Base-by-base conservation (phyloP, 2,888 invertebrate genomes). In the Lepetodrilus schrolli region DNA sequence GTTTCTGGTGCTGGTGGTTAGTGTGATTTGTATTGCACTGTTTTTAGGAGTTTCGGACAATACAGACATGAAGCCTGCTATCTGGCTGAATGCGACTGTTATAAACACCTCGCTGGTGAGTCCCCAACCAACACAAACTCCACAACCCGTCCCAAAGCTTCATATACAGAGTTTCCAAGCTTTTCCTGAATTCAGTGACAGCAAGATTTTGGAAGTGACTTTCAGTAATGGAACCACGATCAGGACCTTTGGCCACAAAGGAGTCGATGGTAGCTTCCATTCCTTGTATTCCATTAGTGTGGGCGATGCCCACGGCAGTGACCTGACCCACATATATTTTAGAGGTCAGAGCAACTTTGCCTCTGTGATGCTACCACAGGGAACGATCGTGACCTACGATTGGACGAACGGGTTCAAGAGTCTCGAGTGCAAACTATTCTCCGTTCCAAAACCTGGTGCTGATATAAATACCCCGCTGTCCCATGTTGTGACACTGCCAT, bases 351-450 rank as follows among this genome's bases (percentile, higher is more conserved):
- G 73, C 51, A 80, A 73, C 21, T 51, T 80, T 51, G 80, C 78
- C 0, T 80, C 80, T 17, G 76, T 80, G 4, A 72, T 80, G 23
- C 70, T 80, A 8, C 74, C 80, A 1, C 70, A 75, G 20, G 80
- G 80, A 20, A 76, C 78, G 1, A 74, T 74, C 8, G 77, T 80
- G n/a, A 77, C 38, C 48, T 78, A 77, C 66, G 80, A 80, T 58
- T 77, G 77, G 80, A 74, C 78, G 0, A 47, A 74, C 68, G 74
- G 77, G 65, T 72, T 72, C 30, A 69, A 72, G 3, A 72, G 78
- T 70, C 58, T 80, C 70, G 80, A 80, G 70, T 68, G 75, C 68
- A 77, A 78, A 51, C 72, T 80, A 36, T 80, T 78, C 66, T 65
- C 72, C 17, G 23, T 65, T 34, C n/a, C 58, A 20, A 65, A 36